A percentile compares a stretch with the other conserved stretches of the same genome.
Conservation (phyloP, 1,140 invertebrate species). For the Psilanteris sp. region DNA sequence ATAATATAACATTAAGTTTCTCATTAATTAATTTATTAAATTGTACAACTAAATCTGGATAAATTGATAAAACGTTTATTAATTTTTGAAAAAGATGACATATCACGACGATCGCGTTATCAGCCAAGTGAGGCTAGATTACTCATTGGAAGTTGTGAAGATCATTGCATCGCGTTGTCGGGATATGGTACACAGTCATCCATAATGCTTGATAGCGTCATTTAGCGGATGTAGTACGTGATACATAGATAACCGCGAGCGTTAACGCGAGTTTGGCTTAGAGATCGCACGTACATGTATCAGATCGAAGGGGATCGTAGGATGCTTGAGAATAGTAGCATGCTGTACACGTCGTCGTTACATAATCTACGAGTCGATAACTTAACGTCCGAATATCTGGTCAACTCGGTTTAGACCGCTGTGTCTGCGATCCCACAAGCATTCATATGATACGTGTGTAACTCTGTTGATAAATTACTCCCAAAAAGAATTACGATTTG, state of each 20-base stretch:
- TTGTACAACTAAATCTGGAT: too few species aligned
- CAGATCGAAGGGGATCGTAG: conserved; percentile 49
- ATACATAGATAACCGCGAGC: conserved; percentile 59
- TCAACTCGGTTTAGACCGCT: conserved; percentile 38
- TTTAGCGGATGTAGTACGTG: conserved; percentile 56
- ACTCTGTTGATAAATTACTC: conserved; percentile 20
- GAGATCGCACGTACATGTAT: conserved; percentile 54
- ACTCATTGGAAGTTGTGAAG: conserved; percentile 47
- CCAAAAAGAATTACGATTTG: conserved; percentile 1
- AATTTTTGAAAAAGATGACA: conserved; percentile 28
- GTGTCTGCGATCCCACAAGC: conserved; percentile 24
- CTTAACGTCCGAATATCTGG: conserved; percentile 58
- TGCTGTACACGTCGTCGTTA: conserved; percentile 56
- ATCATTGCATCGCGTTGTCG: conserved; percentile 25
- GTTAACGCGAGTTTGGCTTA: conserved; percentile 57
- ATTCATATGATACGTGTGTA: conserved; percentile 37
- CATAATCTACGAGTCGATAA: conserved; percentile 62
- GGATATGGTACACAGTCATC: conserved; percentile 48
- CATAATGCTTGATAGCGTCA: conserved; percentile 58
- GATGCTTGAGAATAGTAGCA: conserved; percentile 54
- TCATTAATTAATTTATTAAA: too few species aligned
- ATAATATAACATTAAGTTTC: too few species aligned
- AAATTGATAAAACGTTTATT: too few species aligned
- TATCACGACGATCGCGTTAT: conserved; percentile 33
- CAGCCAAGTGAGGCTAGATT: conserved; percentile 33